Evolutionary conservation across 2,888 invertebrate genomes (phyloP).

Genomic region (Clunio marinus): DNA sequence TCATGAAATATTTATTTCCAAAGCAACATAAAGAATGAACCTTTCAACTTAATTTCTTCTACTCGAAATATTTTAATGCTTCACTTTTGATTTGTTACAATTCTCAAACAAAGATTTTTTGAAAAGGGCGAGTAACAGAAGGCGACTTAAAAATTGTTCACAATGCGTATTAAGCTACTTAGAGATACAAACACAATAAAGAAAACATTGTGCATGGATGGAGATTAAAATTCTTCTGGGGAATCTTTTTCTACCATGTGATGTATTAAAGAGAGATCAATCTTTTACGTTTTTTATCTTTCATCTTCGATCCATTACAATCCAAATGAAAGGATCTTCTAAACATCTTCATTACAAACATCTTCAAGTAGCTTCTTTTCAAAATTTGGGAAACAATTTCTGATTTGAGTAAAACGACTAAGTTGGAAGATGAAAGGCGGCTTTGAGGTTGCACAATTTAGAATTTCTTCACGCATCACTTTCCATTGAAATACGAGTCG

Average conservation of each 20-base stretch:
- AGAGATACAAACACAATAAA: neutral
- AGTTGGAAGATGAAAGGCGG: neutral
- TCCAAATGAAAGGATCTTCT: neutral
- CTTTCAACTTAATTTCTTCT: constrained; percentile 3
- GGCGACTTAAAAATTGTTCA: neutral
- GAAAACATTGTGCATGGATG: neutral
- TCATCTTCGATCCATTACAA: neutral
- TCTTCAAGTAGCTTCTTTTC: neutral
- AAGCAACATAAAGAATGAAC: neutral
- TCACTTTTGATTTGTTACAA: neutral
- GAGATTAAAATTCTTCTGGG: constrained; percentile 6
- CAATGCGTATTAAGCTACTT: constrained; percentile 27
- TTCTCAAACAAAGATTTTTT: too few relatives aligned
- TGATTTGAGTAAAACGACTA: too few relatives aligned
- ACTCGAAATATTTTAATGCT: neutral
- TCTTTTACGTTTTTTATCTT: neutral
- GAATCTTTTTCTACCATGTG: neutral
- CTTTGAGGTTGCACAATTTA: neutral
- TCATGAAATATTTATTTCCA: neutral
- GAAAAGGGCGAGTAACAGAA: neutral
- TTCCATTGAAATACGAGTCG: too few relatives aligned
- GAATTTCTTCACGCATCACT: neutral
- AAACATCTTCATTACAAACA: neutral
- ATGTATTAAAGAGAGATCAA: neutral
- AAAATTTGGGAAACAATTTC: too few relatives aligned